These are phyloP conservation scores for Strix occidentalis DNA, from an alignment of 2,797 vertebrate genomes.

Conservation along the genomic window DNA sequence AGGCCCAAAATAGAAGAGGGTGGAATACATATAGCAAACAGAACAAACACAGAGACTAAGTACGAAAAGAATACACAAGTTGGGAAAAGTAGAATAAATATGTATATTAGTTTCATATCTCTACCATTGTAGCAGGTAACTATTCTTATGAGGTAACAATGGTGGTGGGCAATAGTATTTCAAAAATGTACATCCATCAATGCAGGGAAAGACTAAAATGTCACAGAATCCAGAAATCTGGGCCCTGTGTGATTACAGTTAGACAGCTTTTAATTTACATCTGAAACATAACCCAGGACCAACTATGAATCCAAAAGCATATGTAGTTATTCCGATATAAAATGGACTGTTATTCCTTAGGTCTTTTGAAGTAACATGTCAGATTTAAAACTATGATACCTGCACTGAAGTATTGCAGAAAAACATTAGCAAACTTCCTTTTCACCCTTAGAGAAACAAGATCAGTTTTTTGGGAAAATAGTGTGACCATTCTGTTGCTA, in stretches of 20 bases:
- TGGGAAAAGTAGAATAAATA: neutral
- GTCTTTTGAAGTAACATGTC: neutral
- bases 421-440: neutral
- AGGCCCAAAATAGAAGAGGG: neutral
- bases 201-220: neutral
- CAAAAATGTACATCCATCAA: accelerated
- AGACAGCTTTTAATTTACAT: neutral
- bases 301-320: neutral
- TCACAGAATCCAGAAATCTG: neutral
- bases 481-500: neutral
- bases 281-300: neutral
- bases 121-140: neutral
- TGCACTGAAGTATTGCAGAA: neutral
- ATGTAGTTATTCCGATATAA: neutral
- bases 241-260: accelerated
- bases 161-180: neutral
- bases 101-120: neutral
- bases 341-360: neutral
- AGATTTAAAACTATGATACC: neutral
- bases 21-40: neutral
- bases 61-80: neutral
- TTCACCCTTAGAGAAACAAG: neutral
- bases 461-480: accelerated
- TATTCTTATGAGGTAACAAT: accelerated
- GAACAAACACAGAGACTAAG: neutral